Conservation (phyloP, 2,888 invertebrate species). For the Sclerodermus sp. region DNA sequence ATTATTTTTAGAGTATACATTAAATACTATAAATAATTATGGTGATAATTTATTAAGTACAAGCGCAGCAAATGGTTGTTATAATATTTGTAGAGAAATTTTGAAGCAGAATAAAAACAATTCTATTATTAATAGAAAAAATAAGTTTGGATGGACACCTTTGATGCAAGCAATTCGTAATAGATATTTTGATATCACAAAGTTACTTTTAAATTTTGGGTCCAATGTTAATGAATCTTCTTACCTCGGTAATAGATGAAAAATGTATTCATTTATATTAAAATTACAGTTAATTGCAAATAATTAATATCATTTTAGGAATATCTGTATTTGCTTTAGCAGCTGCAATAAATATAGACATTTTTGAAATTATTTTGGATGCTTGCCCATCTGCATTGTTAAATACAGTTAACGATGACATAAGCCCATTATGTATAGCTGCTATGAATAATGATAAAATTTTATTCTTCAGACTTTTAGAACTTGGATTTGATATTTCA, state of each 20-base stretch:
- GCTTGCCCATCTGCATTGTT: conserved; percentile 38
- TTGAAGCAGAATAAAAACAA: conserved; percentile 27
- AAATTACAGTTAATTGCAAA: conserved; percentile 1
- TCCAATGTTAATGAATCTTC: conserved; percentile 38
- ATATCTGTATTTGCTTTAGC: conserved; percentile 45
- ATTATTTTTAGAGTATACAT: conserved; percentile 37
- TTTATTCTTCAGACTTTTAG: conserved; percentile 41
- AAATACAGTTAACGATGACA: conserved; percentile 38
- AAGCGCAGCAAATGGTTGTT: conserved; percentile 44
- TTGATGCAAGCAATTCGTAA: conserved; percentile 51
- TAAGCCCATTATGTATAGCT: conserved; percentile 49
- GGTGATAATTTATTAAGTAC: conserved; percentile 48
- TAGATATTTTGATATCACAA: conserved; percentile 37
- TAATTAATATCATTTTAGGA: conserved; percentile 25
- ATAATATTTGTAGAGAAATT: conserved; percentile 34
- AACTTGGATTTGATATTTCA: conserved; percentile 35
- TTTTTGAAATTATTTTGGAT: conserved; percentile 42
- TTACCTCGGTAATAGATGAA: conserved; percentile 38
- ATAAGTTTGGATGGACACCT: conserved; percentile 52
- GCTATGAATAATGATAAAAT: conserved; percentile 47
- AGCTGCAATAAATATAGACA: conserved; percentile 39
- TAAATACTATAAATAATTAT: conserved; percentile 44
- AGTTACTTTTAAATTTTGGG: conserved; percentile 37
- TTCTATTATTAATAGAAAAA: conserved; percentile 37
- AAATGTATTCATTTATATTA: neutral